Evolutionary conservation across 2,888 invertebrate species (phyloP), one percentile per base, ranked within the genome.

Genomic region (Sympetrum striolatum): DNA sequence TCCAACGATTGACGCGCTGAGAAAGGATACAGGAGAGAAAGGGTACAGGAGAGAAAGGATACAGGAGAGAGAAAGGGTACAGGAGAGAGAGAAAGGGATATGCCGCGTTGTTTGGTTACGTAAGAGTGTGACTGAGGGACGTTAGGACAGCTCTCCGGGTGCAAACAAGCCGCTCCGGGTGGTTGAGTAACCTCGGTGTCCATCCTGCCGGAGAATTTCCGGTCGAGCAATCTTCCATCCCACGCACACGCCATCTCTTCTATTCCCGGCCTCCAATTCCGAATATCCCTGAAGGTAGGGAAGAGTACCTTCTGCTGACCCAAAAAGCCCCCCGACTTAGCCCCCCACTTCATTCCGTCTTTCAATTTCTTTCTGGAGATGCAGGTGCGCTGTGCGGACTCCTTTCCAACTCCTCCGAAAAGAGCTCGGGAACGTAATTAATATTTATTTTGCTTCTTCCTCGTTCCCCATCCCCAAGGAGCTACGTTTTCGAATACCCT

Each of bases 401-500:
- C 31, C 14, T 81, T 39, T 18, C 35, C 35, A 12, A 22, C 82
- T 82, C 53, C 58, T 58, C 82, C 58, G 82, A 58, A 82, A 82
- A 82, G 53, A 31, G 58, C 82, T 82, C 58, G 22, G 10, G 58
- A 22, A 22, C 82, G 82, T 82, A 82, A 82, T 82, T 82, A 82
- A 82, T 82, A 82, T 82, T 58, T 58, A 82, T 82, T 82, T 82
- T 35, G n/a, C 58, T 58, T 82, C 58, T 58, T 58, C 58, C 35
- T 31, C 48, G 53, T 31, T 64, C 64, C 1, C 44, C 44, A 44
- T 44, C 44, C 44, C 6, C 44, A 44, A 44, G 44, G 44, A 44
- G 44, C 10, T 10, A 44, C 44, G 44, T 44, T 64, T 64, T 22
- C 64, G 22, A 64, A 64, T 64, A 64, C 44, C 44, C n/a, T 64